Percentiles rank a stretch among this genome's conserved stretches.
phyloP scores from a whole-genome alignment of 2,888 invertebrate genomes.

The Pristionchus mayeri region DNA sequence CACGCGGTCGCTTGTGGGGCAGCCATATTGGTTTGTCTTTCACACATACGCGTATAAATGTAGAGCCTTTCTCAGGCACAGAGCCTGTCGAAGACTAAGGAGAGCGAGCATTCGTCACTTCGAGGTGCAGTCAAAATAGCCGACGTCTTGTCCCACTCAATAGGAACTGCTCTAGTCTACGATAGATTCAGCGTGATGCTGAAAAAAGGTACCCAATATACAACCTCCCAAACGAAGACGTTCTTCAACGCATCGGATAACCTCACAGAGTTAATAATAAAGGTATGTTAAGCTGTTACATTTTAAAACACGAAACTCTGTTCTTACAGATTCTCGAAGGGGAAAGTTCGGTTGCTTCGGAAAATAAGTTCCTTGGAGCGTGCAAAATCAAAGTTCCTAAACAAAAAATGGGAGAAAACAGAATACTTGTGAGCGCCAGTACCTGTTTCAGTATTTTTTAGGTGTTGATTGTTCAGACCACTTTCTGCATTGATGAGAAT shows the following conservation, averaged over 20 bases:
- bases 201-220: background rate
- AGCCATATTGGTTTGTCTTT: constrained; percentile 8
- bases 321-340: background rate
- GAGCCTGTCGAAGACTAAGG: background rate
- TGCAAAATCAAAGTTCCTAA: background rate
- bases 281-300: background rate
- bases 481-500: background rate
- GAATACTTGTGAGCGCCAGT: background rate
- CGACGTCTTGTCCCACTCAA: background rate
- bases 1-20: constrained; percentile 16
- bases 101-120: background rate
- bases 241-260: background rate
- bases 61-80: background rate
- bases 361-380: background rate
- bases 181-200: background rate
- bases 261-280: background rate
- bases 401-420: background rate
- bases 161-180: background rate
- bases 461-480: background rate
- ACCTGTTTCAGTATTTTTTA: too few species aligned
- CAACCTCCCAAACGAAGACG: background rate
- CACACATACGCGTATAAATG: too few species aligned
- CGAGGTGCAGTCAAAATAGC: background rate
- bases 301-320: background rate
- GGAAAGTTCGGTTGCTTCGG: background rate